A percentile compares a stretch with the other conserved stretches of the same genome.
phyloP scores from a whole-genome alignment of 2,888 invertebrate species.

The Heliconius ethilla region DNA sequence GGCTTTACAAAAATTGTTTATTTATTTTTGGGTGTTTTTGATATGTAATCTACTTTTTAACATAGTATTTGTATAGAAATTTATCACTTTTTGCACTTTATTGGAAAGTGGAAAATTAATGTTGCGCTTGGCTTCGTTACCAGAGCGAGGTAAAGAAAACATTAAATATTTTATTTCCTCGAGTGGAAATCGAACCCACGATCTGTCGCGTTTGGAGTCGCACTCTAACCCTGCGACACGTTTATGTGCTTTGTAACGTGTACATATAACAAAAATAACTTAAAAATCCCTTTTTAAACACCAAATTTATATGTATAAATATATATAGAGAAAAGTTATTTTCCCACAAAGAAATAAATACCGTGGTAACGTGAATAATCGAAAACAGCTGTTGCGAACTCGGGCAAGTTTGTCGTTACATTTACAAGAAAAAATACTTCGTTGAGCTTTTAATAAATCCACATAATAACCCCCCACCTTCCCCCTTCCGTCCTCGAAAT shows the following conservation, averaged over 20 bases:
- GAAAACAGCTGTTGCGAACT: slow-evolving; percentile 25
- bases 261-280: too few species aligned
- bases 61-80: not conserved
- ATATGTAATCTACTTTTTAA: too few species aligned
- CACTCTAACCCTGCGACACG: too few species aligned
- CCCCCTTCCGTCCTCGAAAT: slow-evolving; percentile 25
- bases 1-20: not conserved
- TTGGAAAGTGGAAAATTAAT: not conserved
- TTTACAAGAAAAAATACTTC: slow-evolving; percentile 26
- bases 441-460: slow-evolving; percentile 33
- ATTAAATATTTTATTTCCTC: too few species aligned
- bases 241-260: too few species aligned
- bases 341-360: not conserved
- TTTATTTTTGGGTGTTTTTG: not conserved
- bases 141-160: too few species aligned
- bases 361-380: slow-evolving; percentile 1
- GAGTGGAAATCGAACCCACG: too few species aligned
- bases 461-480: slow-evolving; percentile 27
- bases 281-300: too few species aligned
- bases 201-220: too few species aligned
- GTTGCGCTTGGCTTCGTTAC: not conserved
- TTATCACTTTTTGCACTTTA: not conserved
- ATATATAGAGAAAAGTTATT: not conserved
- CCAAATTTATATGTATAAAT: too few species aligned
- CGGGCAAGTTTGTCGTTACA: slow-evolving; percentile 28